phyloP scores from a whole-genome alignment of 2,797 vertebrate species.

The Fringilla coelebs region DNA sequence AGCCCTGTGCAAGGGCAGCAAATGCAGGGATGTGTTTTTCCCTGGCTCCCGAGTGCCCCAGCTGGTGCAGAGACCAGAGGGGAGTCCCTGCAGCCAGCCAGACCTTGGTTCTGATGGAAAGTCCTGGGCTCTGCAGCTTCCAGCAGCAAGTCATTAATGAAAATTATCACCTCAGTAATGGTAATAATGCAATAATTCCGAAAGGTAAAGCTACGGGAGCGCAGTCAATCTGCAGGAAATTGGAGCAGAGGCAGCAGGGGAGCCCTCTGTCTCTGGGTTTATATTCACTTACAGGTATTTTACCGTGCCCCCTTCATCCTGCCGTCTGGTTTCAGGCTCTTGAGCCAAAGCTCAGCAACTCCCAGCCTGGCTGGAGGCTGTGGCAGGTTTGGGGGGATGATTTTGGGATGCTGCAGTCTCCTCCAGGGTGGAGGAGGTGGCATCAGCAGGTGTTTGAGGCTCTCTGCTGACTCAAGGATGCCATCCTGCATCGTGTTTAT shows the following conservation, averaged over 20 bases:
- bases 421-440: background rate
- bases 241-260: background rate
- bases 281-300: background rate
- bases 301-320: background rate
- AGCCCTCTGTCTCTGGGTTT: background rate
- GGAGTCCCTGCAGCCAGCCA: background rate
- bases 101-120: background rate
- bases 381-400: accelerated
- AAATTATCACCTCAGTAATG: slow-evolving; percentile 23
- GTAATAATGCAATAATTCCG: background rate
- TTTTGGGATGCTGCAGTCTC: background rate
- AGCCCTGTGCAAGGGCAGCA: background rate
- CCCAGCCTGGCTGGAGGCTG: background rate
- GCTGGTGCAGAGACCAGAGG: background rate
- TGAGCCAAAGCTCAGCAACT: background rate
- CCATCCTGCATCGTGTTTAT: background rate
- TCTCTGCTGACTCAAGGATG: slow-evolving; percentile 7
- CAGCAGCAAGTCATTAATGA: background rate
- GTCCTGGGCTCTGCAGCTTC: background rate
- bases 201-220: background rate
- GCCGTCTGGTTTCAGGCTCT: background rate
- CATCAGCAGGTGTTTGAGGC: background rate
- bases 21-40: background rate
- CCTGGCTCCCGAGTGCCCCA: background rate
- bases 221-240: slow-evolving; percentile 16